Evolutionary conservation across 2,797 vertebrate species (phyloP).

Genomic region (Sebastes hopkinsi): DNA sequence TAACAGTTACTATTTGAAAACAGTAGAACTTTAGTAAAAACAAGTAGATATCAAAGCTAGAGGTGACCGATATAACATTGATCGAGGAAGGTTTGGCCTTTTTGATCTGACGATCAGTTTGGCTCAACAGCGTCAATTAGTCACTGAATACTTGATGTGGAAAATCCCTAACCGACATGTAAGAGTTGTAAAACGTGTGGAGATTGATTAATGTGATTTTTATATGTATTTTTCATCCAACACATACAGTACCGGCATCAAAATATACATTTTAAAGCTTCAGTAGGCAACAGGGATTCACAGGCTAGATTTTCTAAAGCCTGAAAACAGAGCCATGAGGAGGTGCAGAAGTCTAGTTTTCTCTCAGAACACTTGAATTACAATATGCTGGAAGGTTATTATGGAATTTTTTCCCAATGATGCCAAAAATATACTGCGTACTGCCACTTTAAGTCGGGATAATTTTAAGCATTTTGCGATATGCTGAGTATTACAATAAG

Average conservation of each 20-base stretch:
- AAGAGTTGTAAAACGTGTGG: neutral
- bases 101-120: neutral
- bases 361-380: too few species aligned
- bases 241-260: neutral
- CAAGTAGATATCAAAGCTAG: neutral
- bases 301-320: too few species aligned
- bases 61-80: neutral
- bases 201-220: neutral
- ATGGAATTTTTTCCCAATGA: too few species aligned
- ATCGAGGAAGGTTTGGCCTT: neutral
- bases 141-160: neutral
- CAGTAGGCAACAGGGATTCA: too few species aligned
- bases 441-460: too few species aligned
- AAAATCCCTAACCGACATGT: neutral
- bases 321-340: too few species aligned
- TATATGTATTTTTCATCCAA: neutral
- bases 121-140: neutral
- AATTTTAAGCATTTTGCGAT: too few species aligned
- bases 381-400: too few species aligned
- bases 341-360: too few species aligned
- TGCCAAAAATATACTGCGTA: too few species aligned
- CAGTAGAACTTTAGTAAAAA: neutral
- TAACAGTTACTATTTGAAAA: slow-evolving; percentile 53
- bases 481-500: too few species aligned
- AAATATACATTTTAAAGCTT: neutral